These are phyloP conservation scores for Tuberolachnus salignus DNA, from an alignment of 2,888 invertebrate genomes.

Conservation along the genomic window DNA sequence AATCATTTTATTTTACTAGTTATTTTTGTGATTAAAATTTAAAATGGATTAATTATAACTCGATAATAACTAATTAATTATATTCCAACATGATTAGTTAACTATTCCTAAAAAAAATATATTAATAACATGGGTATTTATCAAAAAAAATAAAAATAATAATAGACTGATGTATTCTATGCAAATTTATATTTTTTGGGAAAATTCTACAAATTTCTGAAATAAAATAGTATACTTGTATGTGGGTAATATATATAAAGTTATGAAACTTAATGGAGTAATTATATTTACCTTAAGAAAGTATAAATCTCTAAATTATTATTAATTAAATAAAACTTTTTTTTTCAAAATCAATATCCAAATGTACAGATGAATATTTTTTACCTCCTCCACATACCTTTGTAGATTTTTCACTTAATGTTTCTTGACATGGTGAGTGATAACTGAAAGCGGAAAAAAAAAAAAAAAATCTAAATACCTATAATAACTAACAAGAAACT, in stretches of 20 bases:
- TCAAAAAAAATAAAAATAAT: not conserved
- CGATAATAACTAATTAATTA: too few species aligned
- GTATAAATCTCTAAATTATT: too few species aligned
- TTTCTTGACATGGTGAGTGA: not conserved
- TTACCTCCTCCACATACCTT: conserved; percentile 29
- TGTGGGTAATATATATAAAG: too few species aligned
- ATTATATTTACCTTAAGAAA: not conserved
- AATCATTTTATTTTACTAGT: not conserved
- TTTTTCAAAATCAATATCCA: conserved; percentile 16
- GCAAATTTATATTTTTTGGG: not conserved
- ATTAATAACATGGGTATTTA: too few species aligned
- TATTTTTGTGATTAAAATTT: too few species aligned
- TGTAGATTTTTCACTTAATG: too few species aligned
- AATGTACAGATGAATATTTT: conserved; percentile 37
- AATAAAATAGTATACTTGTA: too few species aligned
- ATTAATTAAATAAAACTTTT: not conserved
- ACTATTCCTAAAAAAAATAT: too few species aligned
- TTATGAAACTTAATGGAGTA: too few species aligned
- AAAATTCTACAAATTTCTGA: too few species aligned
- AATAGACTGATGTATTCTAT: not conserved
- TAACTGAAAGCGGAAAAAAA: conserved; percentile 33
- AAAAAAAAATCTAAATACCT: not conserved
- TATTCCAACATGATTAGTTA: too few species aligned
- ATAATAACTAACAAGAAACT: not conserved
- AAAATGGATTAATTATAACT: too few species aligned